These are phyloP conservation scores for Pachyramphus minor DNA, from an alignment of 2,113 vertebrate genomes.

Conservation along the genomic window DNA sequence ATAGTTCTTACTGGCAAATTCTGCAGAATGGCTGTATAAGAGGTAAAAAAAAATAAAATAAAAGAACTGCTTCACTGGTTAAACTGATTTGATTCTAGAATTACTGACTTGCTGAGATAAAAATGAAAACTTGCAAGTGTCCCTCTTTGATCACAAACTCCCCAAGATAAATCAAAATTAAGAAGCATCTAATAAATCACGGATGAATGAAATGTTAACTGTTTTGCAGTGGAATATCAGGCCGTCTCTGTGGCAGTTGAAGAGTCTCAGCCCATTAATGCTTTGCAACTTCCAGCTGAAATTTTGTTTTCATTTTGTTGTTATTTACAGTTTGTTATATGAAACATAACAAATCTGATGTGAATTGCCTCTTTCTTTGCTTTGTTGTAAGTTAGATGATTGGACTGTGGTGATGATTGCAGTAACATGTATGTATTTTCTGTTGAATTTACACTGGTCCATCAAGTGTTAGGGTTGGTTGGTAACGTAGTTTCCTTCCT, in stretches of 20 bases:
- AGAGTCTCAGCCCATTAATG: background rate
- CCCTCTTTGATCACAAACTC: conserved; percentile 34
- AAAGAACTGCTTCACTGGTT: conserved; percentile 1
- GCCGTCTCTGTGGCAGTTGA: background rate
- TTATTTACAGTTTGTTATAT: background rate
- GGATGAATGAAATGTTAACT: conserved; percentile 18
- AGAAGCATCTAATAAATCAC: conserved; percentile 28
- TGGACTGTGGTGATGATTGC: background rate
- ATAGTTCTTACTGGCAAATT: background rate
- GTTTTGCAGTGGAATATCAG: conserved; percentile 7
- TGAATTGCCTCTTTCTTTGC: background rate
- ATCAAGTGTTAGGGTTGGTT: background rate
- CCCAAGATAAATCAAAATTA: conserved; percentile 42
- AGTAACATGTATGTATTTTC: background rate
- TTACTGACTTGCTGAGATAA: background rate
- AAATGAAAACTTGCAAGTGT: background rate
- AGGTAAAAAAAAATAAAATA: background rate
- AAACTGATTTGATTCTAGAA: conserved; percentile 5
- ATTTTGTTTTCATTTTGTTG: background rate
- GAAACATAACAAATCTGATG: background rate
- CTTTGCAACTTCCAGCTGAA: background rate
- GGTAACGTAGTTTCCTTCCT: background rate
- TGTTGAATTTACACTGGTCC: background rate
- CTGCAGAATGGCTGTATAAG: background rate
- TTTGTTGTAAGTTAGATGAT: background rate